Evolutionary conservation across 2,113 vertebrate genomes (phyloP).

Genomic region (Pterophyllum scalare): DNA sequence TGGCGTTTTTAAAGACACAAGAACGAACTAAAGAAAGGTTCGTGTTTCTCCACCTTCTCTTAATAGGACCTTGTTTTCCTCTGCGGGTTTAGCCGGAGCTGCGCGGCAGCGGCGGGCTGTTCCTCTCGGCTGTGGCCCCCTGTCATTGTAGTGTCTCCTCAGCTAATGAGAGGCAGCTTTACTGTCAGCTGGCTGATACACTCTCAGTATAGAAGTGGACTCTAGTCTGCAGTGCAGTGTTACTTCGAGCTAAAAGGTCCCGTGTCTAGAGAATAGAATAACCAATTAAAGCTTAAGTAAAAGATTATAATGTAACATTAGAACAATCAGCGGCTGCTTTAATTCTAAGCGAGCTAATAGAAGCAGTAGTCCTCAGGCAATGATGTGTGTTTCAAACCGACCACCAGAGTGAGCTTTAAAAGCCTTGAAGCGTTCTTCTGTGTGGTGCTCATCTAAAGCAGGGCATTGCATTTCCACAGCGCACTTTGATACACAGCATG

Average conservation of each 20-base stretch:
- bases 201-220: not conserved
- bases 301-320: not conserved
- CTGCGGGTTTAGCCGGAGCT: fast-evolving
- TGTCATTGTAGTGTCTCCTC: not conserved
- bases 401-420: not conserved
- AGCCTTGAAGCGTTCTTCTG: not conserved
- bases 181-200: slow-evolving; percentile 29
- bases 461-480: not conserved
- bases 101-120: not conserved
- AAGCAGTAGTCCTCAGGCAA: not conserved
- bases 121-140: not conserved
- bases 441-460: not conserved
- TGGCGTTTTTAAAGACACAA: slow-evolving; percentile 77
- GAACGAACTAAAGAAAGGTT: slow-evolving; percentile 78
- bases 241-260: not conserved
- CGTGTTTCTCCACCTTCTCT: not conserved
- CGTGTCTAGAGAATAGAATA: not conserved
- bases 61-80: not conserved
- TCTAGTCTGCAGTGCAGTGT: not conserved
- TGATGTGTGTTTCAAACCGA: not conserved
- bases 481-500: not conserved
- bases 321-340: not conserved
- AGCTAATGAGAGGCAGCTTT: slow-evolving; percentile 15
- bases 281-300: not conserved
- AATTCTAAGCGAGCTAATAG: not conserved